Evolutionary conservation across 2,888 invertebrate species (phyloP).

Genomic region (Aspidiotus rigidus): DNA sequence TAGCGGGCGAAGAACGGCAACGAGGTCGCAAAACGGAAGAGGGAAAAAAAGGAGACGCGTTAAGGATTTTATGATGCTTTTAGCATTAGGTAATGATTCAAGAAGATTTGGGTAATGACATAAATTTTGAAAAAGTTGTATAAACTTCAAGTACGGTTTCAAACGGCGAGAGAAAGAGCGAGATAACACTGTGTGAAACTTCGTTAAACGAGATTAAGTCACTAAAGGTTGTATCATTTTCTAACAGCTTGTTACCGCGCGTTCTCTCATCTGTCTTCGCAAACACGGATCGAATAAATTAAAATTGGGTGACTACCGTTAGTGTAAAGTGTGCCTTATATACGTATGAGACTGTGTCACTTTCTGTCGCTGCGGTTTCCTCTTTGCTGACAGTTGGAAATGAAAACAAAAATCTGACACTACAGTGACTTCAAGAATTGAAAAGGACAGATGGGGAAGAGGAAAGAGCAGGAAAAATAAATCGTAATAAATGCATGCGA

Average conservation of each 20-base stretch:
- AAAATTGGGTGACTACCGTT: background rate
- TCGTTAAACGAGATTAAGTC: constrained; percentile 25
- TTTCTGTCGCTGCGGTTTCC: too few species aligned
- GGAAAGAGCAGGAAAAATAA: too few species aligned
- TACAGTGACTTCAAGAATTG: too few species aligned
- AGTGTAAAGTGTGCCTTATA: too few species aligned
- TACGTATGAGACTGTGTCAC: too few species aligned
- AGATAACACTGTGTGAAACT: background rate
- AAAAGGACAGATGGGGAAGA: too few species aligned
- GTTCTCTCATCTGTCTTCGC: background rate
- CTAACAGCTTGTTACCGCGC: constrained; percentile 14
- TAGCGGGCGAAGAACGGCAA: background rate
- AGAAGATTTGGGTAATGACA: constrained; percentile 16
- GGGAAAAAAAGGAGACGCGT: background rate
- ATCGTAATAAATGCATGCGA: too few species aligned
- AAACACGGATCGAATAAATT: background rate
- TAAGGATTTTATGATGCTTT: background rate
- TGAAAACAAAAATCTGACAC: too few species aligned
- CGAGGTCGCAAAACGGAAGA: too few species aligned
- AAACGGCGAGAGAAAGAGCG: constrained; percentile 6
- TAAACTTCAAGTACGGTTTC: constrained; percentile 7
- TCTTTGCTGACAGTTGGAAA: too few species aligned
- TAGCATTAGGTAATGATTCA: constrained; percentile 19
- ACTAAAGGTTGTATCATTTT: constrained; percentile 22
- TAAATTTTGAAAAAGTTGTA: constrained; percentile 19